Evolutionary conservation across 1,140 invertebrate genomes (phyloP).

Genomic region (Hyphantria cunea): DNA sequence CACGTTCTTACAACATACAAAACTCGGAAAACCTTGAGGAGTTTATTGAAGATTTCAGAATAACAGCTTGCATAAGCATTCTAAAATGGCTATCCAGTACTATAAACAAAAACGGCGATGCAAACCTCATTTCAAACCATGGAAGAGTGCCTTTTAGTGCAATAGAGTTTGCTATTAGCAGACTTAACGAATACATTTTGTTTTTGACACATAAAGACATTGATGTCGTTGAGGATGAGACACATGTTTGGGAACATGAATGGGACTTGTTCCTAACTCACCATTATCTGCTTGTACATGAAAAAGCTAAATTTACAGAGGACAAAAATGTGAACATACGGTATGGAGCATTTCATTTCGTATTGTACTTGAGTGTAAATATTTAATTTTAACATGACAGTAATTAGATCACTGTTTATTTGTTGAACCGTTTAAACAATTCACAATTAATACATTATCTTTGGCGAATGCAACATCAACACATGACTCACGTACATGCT

Average conservation of each 20-base stretch:
- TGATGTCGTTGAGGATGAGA: constrained; percentile 85
- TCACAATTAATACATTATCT: not conserved
- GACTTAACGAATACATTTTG: constrained; percentile 89
- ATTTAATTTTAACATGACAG: not conserved
- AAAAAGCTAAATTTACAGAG: constrained; percentile 81
- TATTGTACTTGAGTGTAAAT: not conserved
- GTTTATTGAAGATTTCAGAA: constrained; percentile 94
- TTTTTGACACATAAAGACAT: constrained; percentile 92
- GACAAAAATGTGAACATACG: constrained; percentile 66
- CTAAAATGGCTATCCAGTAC: constrained; percentile 88
- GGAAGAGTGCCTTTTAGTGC: constrained; percentile 88
- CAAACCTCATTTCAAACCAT: constrained; percentile 80
- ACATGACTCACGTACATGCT: no score
- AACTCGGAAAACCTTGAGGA: constrained; percentile 93
- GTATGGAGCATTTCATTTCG: constrained; percentile 40
- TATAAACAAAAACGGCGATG: constrained; percentile 82
- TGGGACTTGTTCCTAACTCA: constrained; percentile 93
- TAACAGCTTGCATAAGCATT: constrained; percentile 92
- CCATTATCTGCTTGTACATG: constrained; percentile 88
- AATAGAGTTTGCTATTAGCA: constrained; percentile 90
- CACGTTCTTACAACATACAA: constrained; percentile 93
- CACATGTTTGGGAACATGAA: constrained; percentile 88
- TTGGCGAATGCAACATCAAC: not conserved
- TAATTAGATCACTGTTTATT: constrained; percentile 38
- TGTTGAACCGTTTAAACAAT: constrained; percentile 22